Conservation (phyloP, 2,113 vertebrate genomes). For the Crotalus tigris region DNA sequence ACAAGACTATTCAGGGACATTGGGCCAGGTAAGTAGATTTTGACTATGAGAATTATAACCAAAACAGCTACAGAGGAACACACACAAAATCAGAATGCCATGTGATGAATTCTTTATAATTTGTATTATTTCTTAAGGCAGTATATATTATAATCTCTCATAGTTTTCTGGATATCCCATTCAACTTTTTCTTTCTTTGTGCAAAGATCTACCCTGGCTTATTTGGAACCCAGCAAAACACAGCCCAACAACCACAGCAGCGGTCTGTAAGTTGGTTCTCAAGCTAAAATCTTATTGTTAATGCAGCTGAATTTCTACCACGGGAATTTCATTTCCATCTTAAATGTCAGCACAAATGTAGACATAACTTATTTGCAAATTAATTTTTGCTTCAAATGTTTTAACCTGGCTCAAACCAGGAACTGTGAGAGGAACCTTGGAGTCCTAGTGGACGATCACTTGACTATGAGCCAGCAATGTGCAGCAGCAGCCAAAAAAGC, state of each 20-base stretch:
- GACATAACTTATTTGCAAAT: not conserved
- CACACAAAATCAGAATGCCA: not conserved
- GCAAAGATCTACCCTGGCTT: conserved; percentile 45
- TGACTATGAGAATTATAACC: not conserved
- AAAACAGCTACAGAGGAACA: not conserved
- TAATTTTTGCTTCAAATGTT: not conserved
- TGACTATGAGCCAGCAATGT: too few species aligned
- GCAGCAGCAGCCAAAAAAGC: too few species aligned
- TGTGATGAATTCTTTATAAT: not conserved
- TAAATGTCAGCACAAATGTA: not conserved
- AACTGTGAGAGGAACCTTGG: too few species aligned
- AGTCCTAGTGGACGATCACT: too few species aligned
- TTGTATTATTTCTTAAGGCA: not conserved
- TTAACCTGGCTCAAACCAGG: too few species aligned
- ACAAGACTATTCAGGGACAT: conserved; percentile 34
- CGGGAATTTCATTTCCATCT: not conserved
- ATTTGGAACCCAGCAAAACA: conserved; percentile 43
- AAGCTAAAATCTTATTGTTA: not conserved
- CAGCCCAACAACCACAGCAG: conserved; percentile 37
- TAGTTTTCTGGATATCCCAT: not conserved
- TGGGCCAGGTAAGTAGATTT: conserved; percentile 35
- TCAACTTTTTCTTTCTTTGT: conserved; percentile 28
- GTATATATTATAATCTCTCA: not conserved
- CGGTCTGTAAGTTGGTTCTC: conserved; percentile 38
- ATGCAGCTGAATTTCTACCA: not conserved